Evolutionary conservation across 2,888 invertebrate genomes (phyloP), one percentile per base, ranked within the genome.

Genomic region (Brachyptera putata): DNA sequence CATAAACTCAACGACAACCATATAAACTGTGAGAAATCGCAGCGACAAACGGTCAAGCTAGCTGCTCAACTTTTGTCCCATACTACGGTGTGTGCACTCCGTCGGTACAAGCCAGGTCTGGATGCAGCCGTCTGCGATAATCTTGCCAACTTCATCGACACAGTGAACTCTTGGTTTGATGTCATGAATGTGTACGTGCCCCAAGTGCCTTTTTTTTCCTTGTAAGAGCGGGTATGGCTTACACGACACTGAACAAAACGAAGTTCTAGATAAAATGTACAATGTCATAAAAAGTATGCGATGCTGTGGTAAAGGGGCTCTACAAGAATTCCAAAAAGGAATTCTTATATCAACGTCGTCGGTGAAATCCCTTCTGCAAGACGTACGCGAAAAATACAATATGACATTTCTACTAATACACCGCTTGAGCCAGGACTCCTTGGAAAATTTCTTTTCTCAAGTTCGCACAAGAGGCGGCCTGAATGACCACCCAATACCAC

Each of bases 161-260:
- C 63, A 26, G 61, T 68, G 0, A 69, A 68, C 60, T 49, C 43
- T n/a, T 70, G 70, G 70, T 69, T 69, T 61, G 68, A 69, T 58
- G 34, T 70, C 1, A 61, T 68, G 58, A 68, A 70, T 59, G 63
- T 62, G 1, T 67, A 64, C 37, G n/a, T 60, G 26, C 55, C 49
- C 16, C 43, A 36, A 18, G 53, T 48, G n/a, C 34, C 1, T 49
- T 25, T 36, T 21, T n/a, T 21, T 59, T 26, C 49, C 57, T 26
- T 48, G 58, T n/a, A 67, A 67, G 64, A 59, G n/a, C 53, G 64
- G 65, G 13, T 67, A 66, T 64, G 65, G 66, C 21, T 25, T 53
- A 13, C 36, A 61, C 50, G 57, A 66, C 21, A 56, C 49, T n/a
- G 41, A 34, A 7, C 68, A 67, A 61, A 58, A 65, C 46, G 57